Conservation (phyloP, 2,888 invertebrate species). For the Syrista parreyssii region DNA sequence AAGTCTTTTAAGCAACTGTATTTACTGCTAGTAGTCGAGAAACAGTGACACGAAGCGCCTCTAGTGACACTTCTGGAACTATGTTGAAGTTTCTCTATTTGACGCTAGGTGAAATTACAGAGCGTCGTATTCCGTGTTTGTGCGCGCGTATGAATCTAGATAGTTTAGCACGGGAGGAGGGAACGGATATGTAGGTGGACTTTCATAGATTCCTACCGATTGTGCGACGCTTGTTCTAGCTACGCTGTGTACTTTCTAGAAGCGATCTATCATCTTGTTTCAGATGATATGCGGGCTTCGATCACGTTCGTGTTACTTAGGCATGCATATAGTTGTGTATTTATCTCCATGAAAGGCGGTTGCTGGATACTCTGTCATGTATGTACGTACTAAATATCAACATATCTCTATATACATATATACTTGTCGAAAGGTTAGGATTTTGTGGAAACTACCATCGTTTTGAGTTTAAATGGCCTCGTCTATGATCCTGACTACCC, state of each 20-base stretch:
- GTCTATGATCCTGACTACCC: neutral
- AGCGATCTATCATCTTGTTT: conserved; percentile 7
- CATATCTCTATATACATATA: neutral
- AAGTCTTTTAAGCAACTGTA: neutral
- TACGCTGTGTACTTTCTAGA: conserved; percentile 38
- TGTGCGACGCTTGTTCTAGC: conserved; percentile 34
- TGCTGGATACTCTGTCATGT: neutral
- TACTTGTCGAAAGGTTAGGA: neutral
- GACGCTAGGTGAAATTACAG: neutral
- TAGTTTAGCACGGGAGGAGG: neutral
- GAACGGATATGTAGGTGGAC: conserved; percentile 40
- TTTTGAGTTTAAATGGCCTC: neutral
- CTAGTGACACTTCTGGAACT: neutral
- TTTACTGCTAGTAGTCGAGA: neutral
- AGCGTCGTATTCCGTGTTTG: neutral
- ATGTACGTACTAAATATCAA: neutral
- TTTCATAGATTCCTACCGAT: conserved; percentile 46
- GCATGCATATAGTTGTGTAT: neutral
- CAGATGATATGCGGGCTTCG: neutral
- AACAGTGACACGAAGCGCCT: neutral
- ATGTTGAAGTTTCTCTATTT: neutral
- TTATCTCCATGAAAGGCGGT: neutral
- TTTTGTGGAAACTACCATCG: neutral
- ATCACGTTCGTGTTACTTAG: neutral
- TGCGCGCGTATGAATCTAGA: neutral